Percentiles rank a stretch among this genome's conserved stretches.
phyloP scores from a whole-genome alignment of 2,888 invertebrate species.

The Linnaemya vulpina region DNA sequence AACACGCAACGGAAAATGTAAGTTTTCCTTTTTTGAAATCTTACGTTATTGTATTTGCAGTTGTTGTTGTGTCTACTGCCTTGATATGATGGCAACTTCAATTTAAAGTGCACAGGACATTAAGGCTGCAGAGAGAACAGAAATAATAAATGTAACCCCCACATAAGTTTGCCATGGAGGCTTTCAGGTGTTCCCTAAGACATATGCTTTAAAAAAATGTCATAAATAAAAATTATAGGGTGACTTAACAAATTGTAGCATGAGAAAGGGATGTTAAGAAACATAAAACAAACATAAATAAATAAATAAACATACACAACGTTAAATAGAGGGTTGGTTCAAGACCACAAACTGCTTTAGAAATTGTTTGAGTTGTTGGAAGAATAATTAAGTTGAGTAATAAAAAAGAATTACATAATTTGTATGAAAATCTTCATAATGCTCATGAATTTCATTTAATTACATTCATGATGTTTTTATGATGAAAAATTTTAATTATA shows the following conservation, averaged over 20 bases:
- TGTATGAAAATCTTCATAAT: neutral
- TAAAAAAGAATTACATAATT: neutral
- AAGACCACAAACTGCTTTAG: neutral
- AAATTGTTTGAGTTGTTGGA: neutral
- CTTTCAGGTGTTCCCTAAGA: conserved; percentile 51
- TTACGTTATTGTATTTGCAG: conserved; percentile 8
- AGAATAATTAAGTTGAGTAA: conserved; percentile 12
- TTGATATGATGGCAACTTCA: conserved; percentile 30
- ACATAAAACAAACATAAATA: conserved; percentile 15
- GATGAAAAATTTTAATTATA: conserved; percentile 1
- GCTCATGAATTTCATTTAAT: conserved; percentile 17
- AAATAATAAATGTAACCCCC: neutral
- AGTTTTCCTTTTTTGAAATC: neutral
- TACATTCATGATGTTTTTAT: conserved; percentile 5
- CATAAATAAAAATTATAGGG: conserved; percentile 60
- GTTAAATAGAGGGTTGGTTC: neutral
- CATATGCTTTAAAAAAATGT: conserved; percentile 53
- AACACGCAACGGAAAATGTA: conserved; percentile 63
- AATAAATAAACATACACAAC: neutral
- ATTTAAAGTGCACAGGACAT: conserved; percentile 63
- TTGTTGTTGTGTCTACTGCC: conserved; percentile 51
- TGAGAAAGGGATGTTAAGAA: conserved; percentile 14
- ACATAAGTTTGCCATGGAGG: conserved; percentile 17
- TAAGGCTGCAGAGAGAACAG: conserved; percentile 11
- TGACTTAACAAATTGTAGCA: conserved; percentile 39